A percentile compares a stretch with the other conserved stretches of the same genome.
These are phyloP conservation scores for Brachypterus glaber DNA, from an alignment of 2,888 invertebrate species.

Conservation along the genomic window DNA sequence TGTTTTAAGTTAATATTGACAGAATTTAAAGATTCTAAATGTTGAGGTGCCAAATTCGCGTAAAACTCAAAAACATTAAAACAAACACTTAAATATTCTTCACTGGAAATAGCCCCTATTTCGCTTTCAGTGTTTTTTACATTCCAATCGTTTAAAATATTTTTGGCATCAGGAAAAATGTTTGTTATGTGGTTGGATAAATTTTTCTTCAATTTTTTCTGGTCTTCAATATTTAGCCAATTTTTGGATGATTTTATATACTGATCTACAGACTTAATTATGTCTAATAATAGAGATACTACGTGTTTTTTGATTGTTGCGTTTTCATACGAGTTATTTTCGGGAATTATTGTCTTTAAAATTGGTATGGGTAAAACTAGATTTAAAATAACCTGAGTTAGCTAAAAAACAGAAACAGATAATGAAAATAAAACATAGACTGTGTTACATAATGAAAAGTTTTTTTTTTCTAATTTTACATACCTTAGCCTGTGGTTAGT, in stretches of 20 bases:
- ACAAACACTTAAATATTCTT: constrained; percentile 34
- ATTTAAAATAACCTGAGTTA: constrained; percentile 31
- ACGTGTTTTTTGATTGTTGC: constrained; percentile 42
- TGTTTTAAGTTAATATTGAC: constrained; percentile 13
- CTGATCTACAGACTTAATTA: constrained; percentile 23
- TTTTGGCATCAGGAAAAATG: constrained; percentile 36
- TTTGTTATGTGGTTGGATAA: constrained; percentile 24
- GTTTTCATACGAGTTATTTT: constrained; percentile 22
- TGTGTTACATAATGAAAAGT: background rate
- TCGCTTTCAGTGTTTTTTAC: constrained; percentile 19
- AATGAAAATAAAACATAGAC: background rate
- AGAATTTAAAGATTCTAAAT: constrained; percentile 36
- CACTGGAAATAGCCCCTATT: constrained; percentile 22
- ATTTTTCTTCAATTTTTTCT: constrained; percentile 18
- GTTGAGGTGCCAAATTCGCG: constrained; percentile 44
- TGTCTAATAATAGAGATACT: constrained; percentile 27
- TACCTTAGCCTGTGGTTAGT: too few species aligned
- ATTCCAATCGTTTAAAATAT: constrained; percentile 34
- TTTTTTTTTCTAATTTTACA: too few species aligned
- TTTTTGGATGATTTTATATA: constrained; percentile 19
- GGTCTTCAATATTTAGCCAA: constrained; percentile 17
- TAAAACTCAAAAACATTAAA: constrained; percentile 49
- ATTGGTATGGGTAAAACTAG: constrained; percentile 31
- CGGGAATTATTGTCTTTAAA: constrained; percentile 28
- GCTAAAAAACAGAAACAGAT: constrained; percentile 23